Percentiles rank a stretch among this genome's conserved stretches.
These are phyloP conservation scores for Coelopa frigida DNA, from an alignment of 1,140 invertebrate genomes.

Conservation along the genomic window DNA sequence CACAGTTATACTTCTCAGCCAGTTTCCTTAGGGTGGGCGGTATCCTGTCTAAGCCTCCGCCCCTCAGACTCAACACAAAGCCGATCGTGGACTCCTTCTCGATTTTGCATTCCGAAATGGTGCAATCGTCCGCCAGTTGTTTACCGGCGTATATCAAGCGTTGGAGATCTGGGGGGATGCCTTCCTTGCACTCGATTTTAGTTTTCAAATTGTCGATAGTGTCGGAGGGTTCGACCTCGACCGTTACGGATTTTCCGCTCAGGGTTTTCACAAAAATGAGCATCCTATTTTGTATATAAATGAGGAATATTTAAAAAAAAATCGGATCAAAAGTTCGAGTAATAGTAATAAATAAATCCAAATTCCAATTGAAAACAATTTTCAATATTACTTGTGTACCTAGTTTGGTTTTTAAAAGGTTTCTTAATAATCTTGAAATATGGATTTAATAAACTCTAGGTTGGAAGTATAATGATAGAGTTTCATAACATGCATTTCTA, in stretches of 20 bases:
- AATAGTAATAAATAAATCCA: too few species aligned
- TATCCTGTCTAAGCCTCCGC: slow-evolving; percentile 98
- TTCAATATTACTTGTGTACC: too few species aligned
- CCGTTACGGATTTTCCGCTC: slow-evolving; percentile 80
- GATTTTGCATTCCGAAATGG: slow-evolving; percentile 78
- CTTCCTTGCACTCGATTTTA: slow-evolving; percentile 71
- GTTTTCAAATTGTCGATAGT: slow-evolving; percentile 83
- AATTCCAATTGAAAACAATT: too few species aligned
- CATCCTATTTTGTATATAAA: slow-evolving; percentile 52
- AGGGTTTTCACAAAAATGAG: slow-evolving; percentile 80
- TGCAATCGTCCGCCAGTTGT: slow-evolving; percentile 76
- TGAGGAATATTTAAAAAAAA: too few species aligned
- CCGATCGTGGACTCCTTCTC: slow-evolving; percentile 90
- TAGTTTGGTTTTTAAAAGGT: too few species aligned
- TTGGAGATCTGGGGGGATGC: slow-evolving; percentile 71
- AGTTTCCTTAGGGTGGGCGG: slow-evolving; percentile 89
- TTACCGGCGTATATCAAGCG: slow-evolving; percentile 72
- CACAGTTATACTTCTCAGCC: slow-evolving; percentile 99
- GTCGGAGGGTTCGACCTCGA: slow-evolving; percentile 76
- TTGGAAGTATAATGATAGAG: too few species aligned
- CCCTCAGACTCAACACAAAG: slow-evolving; percentile 74
- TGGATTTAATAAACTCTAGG: too few species aligned
- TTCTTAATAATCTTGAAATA: too few species aligned
- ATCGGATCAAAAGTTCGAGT: too few species aligned
- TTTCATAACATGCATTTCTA: too few species aligned